phyloP scores from a whole-genome alignment of 2,113 vertebrate genomes.

The Apodemus speciosus region DNA sequence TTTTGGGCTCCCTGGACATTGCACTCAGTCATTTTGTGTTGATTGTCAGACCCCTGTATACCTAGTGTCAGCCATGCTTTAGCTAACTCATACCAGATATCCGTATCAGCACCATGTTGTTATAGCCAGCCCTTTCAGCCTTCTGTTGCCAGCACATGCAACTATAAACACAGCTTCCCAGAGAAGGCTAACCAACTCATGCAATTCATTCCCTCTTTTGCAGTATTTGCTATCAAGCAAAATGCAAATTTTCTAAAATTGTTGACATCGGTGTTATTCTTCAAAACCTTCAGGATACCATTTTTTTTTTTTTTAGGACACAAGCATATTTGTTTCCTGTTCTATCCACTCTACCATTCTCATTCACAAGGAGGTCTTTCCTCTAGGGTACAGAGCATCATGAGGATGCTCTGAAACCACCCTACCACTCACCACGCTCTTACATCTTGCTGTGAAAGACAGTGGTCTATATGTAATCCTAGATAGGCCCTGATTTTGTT shows the following conservation, averaged over 20 bases:
- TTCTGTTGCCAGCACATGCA: background rate
- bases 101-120: too few relatives aligned
- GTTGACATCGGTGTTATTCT: background rate
- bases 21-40: background rate
- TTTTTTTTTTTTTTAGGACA: background rate
- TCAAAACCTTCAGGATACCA: background rate
- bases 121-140: background rate
- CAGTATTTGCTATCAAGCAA: background rate
- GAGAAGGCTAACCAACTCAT: background rate
- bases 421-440: background rate
- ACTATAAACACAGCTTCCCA: background rate
- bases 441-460: background rate
- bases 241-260: background rate
- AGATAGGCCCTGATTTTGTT: background rate
- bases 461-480: background rate
- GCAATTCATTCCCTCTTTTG: background rate
- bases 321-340: background rate
- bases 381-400: background rate
- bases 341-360: background rate
- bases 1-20: background rate
- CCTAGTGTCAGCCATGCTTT: background rate
- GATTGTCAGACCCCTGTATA: background rate
- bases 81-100: background rate
- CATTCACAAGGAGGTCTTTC: background rate
- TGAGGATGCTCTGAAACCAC: background rate